Base-by-base conservation (phyloP, 1,140 invertebrate species). In the Aphaenogaster ashmeadi region DNA sequence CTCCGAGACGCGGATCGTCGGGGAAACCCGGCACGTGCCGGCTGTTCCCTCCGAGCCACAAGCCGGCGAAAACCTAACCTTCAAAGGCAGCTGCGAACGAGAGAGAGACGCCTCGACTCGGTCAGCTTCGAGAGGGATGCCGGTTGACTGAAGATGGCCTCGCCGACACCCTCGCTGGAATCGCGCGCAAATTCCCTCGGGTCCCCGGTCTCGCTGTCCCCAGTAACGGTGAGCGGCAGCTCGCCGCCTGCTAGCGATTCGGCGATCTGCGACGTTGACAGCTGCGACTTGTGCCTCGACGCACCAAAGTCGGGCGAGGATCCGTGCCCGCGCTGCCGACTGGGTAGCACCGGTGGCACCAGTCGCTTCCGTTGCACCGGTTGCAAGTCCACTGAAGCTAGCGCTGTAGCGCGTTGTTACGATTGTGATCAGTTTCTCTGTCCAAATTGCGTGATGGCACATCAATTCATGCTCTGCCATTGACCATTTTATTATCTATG, bases 371-470 rank as follows among this genome's bases (percentile, higher is more conserved):
- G 97, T 91, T 99, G 98, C 95, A 98, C 98, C 78, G 98, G 98
- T 93, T 98, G 98, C 96, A 98, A 98, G 94, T 98, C 97, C 52
- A 98, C 54, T 27, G 98, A 98, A 94, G 97, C 97, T 5, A 97
- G 98, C 96, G 98, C 98, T 21, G 98, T 98, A 90, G 98, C 98
- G 87, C 97, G 98, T 91, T 99, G 99, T 95, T 97, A 98, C 93
- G 98, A 99, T 94, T 99, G 99, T 95, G 97, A 97, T 88, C 99
- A 99, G 93, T 99, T 98, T 94, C 97, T 99, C 64, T 99, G 99
- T 96, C 97, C 98, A 62, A 99, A 99, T 93, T 99, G 99, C 97
- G 98, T 99, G 90, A 99, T 99, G 97, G 99, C 99, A 60, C 99
- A 99, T 95, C 98, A 99, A 95, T 99, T 98, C 94, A 99, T 99